phyloP scores from a whole-genome alignment of 2,888 invertebrate genomes.

The Endotricha flammealis region DNA sequence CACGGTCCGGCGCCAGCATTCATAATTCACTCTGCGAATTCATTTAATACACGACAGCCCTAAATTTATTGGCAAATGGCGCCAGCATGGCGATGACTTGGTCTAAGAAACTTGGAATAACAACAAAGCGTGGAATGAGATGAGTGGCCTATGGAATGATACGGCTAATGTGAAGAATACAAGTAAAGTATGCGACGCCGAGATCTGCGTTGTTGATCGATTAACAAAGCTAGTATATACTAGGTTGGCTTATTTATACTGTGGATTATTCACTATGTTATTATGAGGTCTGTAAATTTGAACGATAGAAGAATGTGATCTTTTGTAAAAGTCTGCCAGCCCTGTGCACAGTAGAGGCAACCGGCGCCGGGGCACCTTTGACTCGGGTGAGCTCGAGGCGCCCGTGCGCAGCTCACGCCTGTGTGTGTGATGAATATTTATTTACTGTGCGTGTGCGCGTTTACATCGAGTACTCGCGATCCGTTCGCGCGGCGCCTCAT shows the following conservation, averaged over 20 bases:
- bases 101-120: slow-evolving; percentile 60
- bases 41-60: slow-evolving; percentile 69
- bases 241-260: no score
- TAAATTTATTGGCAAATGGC: slow-evolving; percentile 74
- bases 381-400: slow-evolving; percentile 13
- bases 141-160: slow-evolving; percentile 31
- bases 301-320: not conserved
- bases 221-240: no score
- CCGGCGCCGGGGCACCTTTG: slow-evolving; percentile 37
- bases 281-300: slow-evolving; percentile 1
- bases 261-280: no score
- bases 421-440: slow-evolving; percentile 56
- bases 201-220: not conserved
- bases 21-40: slow-evolving; percentile 70
- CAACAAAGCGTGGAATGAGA: slow-evolving; percentile 44
- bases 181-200: not conserved
- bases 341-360: slow-evolving; percentile 34
- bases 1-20: slow-evolving; percentile 56
- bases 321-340: slow-evolving; percentile 22
- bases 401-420: slow-evolving; percentile 17
- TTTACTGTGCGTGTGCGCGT: no score
- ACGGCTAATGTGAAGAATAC: slow-evolving; percentile 20
- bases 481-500: slow-evolving; percentile 37
- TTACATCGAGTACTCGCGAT: slow-evolving; percentile 41
- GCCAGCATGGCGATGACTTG: slow-evolving; percentile 61